Evolutionary conservation across 1,140 invertebrate genomes (phyloP), one percentile per base, ranked within the genome.

Genomic region (Aphaenogaster rudis): DNA sequence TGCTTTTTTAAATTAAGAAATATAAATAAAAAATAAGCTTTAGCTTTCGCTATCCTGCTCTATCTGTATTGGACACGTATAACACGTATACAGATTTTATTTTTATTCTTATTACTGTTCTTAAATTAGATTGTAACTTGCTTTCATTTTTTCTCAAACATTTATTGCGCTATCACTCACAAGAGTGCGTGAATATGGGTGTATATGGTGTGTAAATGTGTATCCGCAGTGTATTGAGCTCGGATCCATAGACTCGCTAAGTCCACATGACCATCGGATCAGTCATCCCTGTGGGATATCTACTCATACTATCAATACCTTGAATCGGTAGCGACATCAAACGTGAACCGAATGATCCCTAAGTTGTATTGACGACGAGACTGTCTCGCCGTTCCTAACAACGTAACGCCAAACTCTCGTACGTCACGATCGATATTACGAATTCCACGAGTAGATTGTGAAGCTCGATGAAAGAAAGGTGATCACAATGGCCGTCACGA

Each of bases 381-480:
- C 33, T 45, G 28, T 48, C 28, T 57, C 21, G 21, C 21, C 21
- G 48, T 76, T 63, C 0, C 54, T 61, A 84, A 76, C 42, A 72
- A 28, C 54, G 57, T 48, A 81, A 86, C 21, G 50, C 6, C 36
- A n/a, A 66, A 52, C 9, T 71, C 54, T 13, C 21, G 9, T 42
- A 71, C 33, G 48, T 39, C 54, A 33, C 15, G 45, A 11, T 69
- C 59, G 67, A 74, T 87, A 63, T 76, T 54, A 50, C 45, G 21
- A 57, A 74, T 74, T 74, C 69, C 80, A 64, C 45, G 54, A 76
- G 42, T 36, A 28, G 52, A 85, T 48, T 59, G 59, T 59, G 33
- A 76, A 52, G 77, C 88, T 48, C 72, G 52, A 59, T 63, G 71
- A 85, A 87, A 82, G 78, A 87, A 66, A 78, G 45, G 54, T 67